phyloP scores from a whole-genome alignment of 2,797 vertebrate species.

The Atherinosoma microstoma region DNA sequence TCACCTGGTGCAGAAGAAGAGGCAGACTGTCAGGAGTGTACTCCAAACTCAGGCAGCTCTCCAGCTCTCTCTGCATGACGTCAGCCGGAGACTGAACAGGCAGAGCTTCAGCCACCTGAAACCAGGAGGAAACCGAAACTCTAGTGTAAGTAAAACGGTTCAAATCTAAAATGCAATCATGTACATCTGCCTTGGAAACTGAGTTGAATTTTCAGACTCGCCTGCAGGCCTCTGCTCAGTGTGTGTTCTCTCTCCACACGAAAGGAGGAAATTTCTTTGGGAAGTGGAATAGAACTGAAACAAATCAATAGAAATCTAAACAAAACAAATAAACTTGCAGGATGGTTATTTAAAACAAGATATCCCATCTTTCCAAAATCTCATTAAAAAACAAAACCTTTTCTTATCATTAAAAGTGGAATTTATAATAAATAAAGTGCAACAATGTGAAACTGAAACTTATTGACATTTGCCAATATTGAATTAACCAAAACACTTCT shows the following conservation, averaged over 20 bases:
- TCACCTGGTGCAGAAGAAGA: slow-evolving; percentile 78
- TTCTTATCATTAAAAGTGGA: too few relatives aligned
- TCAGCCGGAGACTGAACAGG: slow-evolving; percentile 77
- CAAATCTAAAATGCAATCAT: not conserved
- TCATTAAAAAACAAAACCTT: too few relatives aligned
- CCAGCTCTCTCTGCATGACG: slow-evolving; percentile 84
- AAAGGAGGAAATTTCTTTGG: slow-evolving; percentile 82
- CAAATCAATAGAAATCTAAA: not conserved
- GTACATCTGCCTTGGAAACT: not conserved
- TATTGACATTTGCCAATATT: too few relatives aligned
- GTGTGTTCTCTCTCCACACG: slow-evolving; percentile 80
- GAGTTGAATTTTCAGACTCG: slow-evolving; percentile 40
- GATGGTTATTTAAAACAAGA: too few relatives aligned
- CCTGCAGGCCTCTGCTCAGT: slow-evolving; percentile 78
- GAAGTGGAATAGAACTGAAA: slow-evolving; percentile 81
- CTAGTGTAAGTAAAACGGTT: not conserved
- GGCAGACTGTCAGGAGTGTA: slow-evolving; percentile 70
- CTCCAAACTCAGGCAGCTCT: slow-evolving; percentile 81
- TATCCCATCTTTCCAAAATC: too few relatives aligned
- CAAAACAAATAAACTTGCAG: too few relatives aligned
- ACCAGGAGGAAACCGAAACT: not conserved
- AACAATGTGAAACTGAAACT: too few relatives aligned
- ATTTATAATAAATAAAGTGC: too few relatives aligned
- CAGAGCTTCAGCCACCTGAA: slow-evolving; percentile 73
- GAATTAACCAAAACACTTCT: too few relatives aligned